phyloP scores from a whole-genome alignment of 2,888 invertebrate species.

The Drosophila setosimentum region DNA sequence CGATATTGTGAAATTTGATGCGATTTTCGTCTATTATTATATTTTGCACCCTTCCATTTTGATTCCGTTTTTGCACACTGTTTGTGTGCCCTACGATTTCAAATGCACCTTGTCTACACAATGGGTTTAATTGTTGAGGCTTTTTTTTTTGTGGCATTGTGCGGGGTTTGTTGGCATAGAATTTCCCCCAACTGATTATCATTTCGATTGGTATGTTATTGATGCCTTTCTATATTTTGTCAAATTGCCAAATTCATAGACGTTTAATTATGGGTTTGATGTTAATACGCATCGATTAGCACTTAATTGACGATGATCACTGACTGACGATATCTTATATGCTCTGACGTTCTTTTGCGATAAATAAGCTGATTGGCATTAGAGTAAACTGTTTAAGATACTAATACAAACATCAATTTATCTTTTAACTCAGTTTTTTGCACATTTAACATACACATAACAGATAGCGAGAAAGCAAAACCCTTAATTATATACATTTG shows the following conservation, averaged over 20 bases:
- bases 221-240: constrained; percentile 61
- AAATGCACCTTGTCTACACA: constrained; percentile 38
- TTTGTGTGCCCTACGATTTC: constrained; percentile 13
- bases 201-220: constrained; percentile 73
- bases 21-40: constrained; percentile 69
- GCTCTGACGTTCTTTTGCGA: background rate
- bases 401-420: background rate
- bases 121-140: constrained; percentile 62
- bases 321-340: background rate
- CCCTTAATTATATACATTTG: background rate
- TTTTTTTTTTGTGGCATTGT: constrained; percentile 50
- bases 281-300: constrained; percentile 37
- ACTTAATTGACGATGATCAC: constrained; percentile 11
- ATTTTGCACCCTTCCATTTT: constrained; percentile 59
- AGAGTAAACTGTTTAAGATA: background rate
- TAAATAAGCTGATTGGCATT: background rate
- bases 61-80: constrained; percentile 34
- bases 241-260: constrained; percentile 47
- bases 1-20: constrained; percentile 81
- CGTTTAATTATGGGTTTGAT: constrained; percentile 50
- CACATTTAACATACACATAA: background rate
- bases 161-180: constrained; percentile 43
- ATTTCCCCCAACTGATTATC: constrained; percentile 50
- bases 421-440: background rate
- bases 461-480: background rate